Evolutionary conservation across 1,140 invertebrate species (phyloP).

Genomic region (Aphelinus certus): DNA sequence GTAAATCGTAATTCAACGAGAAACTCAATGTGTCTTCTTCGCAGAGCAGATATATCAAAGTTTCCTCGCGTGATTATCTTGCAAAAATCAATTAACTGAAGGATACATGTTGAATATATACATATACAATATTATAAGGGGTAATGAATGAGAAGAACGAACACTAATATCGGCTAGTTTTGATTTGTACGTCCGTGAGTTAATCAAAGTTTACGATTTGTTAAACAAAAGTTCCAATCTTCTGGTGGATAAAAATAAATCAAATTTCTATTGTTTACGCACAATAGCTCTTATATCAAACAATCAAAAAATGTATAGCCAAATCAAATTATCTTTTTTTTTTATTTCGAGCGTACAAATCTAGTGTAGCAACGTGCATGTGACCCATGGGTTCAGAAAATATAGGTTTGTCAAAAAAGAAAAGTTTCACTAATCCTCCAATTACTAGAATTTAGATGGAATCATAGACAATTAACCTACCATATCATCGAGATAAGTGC

Average conservation of each 20-base stretch:
- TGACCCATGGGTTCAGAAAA: not conserved
- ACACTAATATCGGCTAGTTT: constrained; percentile 9
- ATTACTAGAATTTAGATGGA: constrained; percentile 11
- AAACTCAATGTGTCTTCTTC: constrained; percentile 38
- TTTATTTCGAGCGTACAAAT: constrained; percentile 18
- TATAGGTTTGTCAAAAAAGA: constrained; percentile 8
- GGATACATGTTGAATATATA: constrained; percentile 14
- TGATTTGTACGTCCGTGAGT: constrained; percentile 21
- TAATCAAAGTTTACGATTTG: constrained; percentile 16
- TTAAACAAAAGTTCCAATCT: not conserved
- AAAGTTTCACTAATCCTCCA: constrained; percentile 36
- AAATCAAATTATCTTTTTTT: not conserved
- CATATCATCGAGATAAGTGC: constrained; percentile 51
- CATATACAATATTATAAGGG: not conserved
- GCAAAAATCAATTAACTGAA: constrained; percentile 20
- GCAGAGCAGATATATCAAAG: constrained; percentile 38
- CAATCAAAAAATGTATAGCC: too few species aligned
- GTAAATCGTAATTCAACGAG: constrained; percentile 30
- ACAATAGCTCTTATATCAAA: constrained; percentile 1
- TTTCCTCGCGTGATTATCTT: constrained; percentile 25
- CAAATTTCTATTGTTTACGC: constrained; percentile 2
- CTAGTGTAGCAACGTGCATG: not conserved
- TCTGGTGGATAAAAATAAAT: too few species aligned
- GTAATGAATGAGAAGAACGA: not conserved
- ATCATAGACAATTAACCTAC: constrained; percentile 35